Conservation (phyloP, 2,888 invertebrate species). For the Heliconius charithonia region DNA sequence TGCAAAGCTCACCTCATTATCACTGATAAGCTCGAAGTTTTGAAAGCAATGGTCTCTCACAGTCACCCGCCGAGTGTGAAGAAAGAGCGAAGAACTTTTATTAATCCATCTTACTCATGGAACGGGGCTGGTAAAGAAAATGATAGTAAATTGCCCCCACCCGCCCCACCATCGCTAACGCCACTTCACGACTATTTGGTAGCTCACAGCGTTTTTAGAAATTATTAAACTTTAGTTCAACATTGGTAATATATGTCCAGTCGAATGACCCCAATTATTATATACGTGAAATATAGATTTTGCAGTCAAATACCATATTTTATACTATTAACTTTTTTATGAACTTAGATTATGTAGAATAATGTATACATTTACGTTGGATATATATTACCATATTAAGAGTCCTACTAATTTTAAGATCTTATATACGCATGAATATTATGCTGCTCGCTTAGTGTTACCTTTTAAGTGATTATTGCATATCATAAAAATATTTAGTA, state of each 20-base stretch:
- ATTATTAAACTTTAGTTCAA: slow-evolving; percentile 52
- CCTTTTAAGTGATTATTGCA: slow-evolving; percentile 37
- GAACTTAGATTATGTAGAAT: neutral
- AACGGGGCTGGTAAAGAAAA: slow-evolving; percentile 50
- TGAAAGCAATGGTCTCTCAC: slow-evolving; percentile 69
- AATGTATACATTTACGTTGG: neutral
- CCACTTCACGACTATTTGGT: slow-evolving; percentile 70
- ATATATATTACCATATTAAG: slow-evolving; percentile 10
- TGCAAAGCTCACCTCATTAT: slow-evolving; percentile 75
- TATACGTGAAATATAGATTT: neutral
- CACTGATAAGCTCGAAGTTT: slow-evolving; percentile 70
- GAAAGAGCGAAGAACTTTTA: slow-evolving; percentile 50
- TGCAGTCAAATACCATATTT: slow-evolving; percentile 4
- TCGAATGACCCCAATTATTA: neutral
- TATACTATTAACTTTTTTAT: neutral
- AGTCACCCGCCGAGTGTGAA: slow-evolving; percentile 66
- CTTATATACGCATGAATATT: slow-evolving; percentile 3
- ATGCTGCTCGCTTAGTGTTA: slow-evolving; percentile 35
- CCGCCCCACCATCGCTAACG: slow-evolving; percentile 53
- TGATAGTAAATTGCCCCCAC: slow-evolving; percentile 35
- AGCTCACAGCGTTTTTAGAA: slow-evolving; percentile 70
- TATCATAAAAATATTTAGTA: slow-evolving; percentile 31
- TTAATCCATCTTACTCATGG: slow-evolving; percentile 40
- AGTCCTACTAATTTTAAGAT: slow-evolving; percentile 14
- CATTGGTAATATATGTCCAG: neutral